A percentile compares a stretch with the other conserved stretches of the same genome.
Conservation (phyloP, 2,797 vertebrate genomes). For the Sebastes minor region DNA sequence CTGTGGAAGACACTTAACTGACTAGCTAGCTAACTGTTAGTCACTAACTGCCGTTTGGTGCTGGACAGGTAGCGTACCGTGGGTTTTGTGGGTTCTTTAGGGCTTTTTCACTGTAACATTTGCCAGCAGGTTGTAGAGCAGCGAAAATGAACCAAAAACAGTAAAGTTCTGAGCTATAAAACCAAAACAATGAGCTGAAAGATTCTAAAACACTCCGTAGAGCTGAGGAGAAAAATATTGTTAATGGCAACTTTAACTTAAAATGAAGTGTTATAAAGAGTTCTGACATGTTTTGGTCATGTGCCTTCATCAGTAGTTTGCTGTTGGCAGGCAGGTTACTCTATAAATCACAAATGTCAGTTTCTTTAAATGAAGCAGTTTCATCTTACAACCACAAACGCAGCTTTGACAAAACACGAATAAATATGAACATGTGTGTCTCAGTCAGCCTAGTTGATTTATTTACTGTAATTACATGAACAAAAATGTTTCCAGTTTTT, state of each 20-base stretch:
- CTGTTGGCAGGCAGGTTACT: neutral
- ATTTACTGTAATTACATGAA: neutral
- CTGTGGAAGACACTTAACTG: no score
- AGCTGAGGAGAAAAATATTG: neutral
- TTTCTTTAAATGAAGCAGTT: neutral
- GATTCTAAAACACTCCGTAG: no score
- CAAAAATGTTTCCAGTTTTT: neutral
- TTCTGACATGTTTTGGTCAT: neutral
- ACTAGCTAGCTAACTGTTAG: neutral
- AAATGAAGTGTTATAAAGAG: neutral
- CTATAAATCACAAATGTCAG: neutral
- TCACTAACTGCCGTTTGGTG: no score
- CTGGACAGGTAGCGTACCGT: neutral
- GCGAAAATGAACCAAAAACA: neutral
- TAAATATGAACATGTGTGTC: neutral
- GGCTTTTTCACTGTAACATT: neutral
- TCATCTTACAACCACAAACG: neutral
- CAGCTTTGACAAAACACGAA: neutral
- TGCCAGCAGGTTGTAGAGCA: neutral
- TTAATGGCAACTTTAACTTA: neutral
- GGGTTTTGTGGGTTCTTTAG: neutral
- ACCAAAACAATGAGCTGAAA: neutral
- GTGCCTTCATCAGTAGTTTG: neutral
- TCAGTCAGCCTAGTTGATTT: neutral
- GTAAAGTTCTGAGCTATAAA: neutral